A percentile compares a stretch with the other conserved stretches of the same genome.
Conservation (phyloP, 2,113 vertebrate species). For the Lanius collurio region DNA sequence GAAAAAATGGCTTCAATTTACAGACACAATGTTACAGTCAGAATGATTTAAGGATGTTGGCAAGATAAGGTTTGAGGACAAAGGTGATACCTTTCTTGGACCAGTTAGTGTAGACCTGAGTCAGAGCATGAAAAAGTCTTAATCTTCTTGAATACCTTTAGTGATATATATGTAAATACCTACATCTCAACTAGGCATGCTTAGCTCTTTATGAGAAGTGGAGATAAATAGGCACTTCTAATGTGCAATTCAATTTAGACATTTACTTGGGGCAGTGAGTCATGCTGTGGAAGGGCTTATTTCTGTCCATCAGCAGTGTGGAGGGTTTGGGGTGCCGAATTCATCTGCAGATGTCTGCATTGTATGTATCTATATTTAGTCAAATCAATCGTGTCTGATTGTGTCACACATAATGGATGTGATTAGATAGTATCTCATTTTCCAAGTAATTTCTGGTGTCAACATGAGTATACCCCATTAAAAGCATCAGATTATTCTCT, state of each 20-base stretch:
- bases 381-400: slow-evolving; percentile 38
- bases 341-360: slow-evolving; percentile 51
- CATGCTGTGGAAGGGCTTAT: slow-evolving; percentile 4
- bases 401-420: slow-evolving; percentile 48
- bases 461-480: neutral
- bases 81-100: neutral
- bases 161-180: neutral
- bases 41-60: neutral
- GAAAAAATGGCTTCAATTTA: neutral
- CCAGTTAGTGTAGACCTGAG: neutral
- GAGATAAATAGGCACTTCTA: neutral
- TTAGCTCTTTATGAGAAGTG: neutral
- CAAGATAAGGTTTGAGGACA: neutral
- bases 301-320: slow-evolving; percentile 5
- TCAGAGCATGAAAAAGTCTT: neutral
- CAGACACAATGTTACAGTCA: neutral
- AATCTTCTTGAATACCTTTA: neutral
- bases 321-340: neutral
- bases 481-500: neutral
- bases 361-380: slow-evolving; percentile 48
- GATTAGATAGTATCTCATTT: slow-evolving; percentile 42
- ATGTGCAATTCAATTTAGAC: neutral
- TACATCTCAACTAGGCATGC: neutral
- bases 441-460: slow-evolving; percentile 20
- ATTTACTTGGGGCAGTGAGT: neutral